phyloP scores from a whole-genome alignment of 1,140 invertebrate genomes.

The Drosophila ogumai region DNA sequence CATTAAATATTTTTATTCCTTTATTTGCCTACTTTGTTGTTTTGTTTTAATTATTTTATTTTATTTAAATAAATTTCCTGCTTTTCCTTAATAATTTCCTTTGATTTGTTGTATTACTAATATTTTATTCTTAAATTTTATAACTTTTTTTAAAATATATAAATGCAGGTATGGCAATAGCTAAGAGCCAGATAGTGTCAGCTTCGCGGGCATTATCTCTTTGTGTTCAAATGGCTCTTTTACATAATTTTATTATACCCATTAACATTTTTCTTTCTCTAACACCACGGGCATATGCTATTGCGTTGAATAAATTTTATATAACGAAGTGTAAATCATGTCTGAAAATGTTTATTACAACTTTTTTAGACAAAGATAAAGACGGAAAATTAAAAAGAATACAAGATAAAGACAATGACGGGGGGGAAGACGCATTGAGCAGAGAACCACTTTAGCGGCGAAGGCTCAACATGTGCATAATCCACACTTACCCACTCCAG shows the following conservation, averaged over 20 bases:
- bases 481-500: slow-evolving; percentile 28
- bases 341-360: slow-evolving; percentile 66
- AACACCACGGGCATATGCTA: slow-evolving; percentile 1
- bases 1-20: neutral
- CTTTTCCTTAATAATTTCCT: neutral
- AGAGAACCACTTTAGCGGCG: slow-evolving; percentile 45
- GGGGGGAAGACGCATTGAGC: neutral
- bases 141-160: neutral
- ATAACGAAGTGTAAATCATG: slow-evolving; percentile 60
- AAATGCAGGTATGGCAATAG: neutral
- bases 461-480: slow-evolving; percentile 74
- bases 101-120: no score
- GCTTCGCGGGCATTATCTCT: neutral
- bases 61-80: neutral
- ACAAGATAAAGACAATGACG: slow-evolving; percentile 12
- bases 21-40: neutral
- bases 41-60: neutral
- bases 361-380: slow-evolving; percentile 32
- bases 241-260: slow-evolving; percentile 20
- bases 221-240: slow-evolving; percentile 11
- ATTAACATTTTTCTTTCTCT: slow-evolving; percentile 12
- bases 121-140: no score
- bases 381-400: slow-evolving; percentile 5
- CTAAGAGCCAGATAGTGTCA: neutral
- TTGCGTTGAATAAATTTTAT: slow-evolving; percentile 36